A percentile compares a stretch with the other conserved stretches of the same genome.
These are phyloP conservation scores for Acanthopagrus latus DNA, from an alignment of 2,797 vertebrate species.

Conservation along the genomic window DNA sequence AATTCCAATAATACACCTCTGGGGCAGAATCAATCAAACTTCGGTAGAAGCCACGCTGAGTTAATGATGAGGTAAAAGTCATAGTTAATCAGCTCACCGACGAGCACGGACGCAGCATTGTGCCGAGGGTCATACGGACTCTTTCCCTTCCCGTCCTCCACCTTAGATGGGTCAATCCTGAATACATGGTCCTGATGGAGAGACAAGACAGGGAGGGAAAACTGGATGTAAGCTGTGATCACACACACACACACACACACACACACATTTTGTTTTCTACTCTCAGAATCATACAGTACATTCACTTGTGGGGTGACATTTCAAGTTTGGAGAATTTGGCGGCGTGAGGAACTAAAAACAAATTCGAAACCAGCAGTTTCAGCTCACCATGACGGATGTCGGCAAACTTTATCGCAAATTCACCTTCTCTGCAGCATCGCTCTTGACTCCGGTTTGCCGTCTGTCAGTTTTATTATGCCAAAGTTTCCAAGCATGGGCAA, in stretches of 20 bases:
- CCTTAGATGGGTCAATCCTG: slow-evolving; percentile 83
- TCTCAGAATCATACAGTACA: no score
- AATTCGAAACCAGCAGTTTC: slow-evolving; percentile 3
- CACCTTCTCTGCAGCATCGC: not conserved
- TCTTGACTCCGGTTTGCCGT: not conserved
- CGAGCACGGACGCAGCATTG: slow-evolving; percentile 90
- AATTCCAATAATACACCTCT: not conserved
- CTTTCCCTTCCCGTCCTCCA: slow-evolving; percentile 96
- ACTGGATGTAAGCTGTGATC: not conserved
- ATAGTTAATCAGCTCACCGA: slow-evolving; percentile 81
- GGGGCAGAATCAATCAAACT: not conserved
- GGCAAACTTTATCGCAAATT: not conserved
- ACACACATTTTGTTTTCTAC: no score
- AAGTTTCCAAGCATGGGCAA: not conserved
- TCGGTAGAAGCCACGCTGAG: not conserved
- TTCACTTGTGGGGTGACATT: not conserved
- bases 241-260: not conserved
- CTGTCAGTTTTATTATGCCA: not conserved
- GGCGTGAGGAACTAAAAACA: not conserved
- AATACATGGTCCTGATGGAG: slow-evolving; percentile 90
- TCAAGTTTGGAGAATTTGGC: not conserved
- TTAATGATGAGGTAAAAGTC: not conserved
- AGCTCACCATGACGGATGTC: not conserved
- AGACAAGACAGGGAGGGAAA: not conserved
- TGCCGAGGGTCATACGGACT: slow-evolving; percentile 95